Conservation (phyloP, 2,113 vertebrate species). For the Archocentrus centrarchus region DNA sequence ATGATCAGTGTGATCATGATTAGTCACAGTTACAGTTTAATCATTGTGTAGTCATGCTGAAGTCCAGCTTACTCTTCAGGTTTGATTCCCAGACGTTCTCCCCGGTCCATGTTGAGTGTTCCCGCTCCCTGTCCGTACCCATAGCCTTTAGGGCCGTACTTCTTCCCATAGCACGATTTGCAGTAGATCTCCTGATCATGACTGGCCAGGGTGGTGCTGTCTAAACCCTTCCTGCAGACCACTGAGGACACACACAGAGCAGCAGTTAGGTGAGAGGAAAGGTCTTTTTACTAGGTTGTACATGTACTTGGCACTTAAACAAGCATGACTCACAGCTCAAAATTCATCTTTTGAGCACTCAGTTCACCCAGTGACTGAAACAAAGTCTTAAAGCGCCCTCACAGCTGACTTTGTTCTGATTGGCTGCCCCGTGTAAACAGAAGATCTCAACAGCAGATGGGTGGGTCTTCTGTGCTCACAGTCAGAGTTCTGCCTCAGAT, state of each 20-base stretch:
- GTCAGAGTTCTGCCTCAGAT: too few relatives aligned
- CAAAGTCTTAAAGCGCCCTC: not conserved
- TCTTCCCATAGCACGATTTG: constrained; percentile 95
- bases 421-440: not conserved
- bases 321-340: not conserved
- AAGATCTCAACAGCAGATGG: too few relatives aligned
- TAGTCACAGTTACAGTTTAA: not conserved
- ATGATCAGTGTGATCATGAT: not conserved
- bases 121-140: constrained; percentile 94
- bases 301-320: not conserved
- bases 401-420: not conserved
- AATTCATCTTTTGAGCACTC: not conserved
- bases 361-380: not conserved
- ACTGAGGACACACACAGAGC: constrained; percentile 71
- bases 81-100: constrained; percentile 93
- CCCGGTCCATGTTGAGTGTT: constrained; percentile 92
- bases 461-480: too few relatives aligned
- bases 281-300: not conserved
- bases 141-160: constrained; percentile 94
- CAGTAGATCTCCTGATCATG: constrained; percentile 93
- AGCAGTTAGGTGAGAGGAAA: not conserved
- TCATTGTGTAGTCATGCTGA: not conserved
- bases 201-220: constrained; percentile 92
- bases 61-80: constrained; percentile 85
- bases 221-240: constrained; percentile 94